Evolutionary conservation across 2,113 vertebrate species (phyloP).

Genomic region (Vulpes ferrilata): DNA sequence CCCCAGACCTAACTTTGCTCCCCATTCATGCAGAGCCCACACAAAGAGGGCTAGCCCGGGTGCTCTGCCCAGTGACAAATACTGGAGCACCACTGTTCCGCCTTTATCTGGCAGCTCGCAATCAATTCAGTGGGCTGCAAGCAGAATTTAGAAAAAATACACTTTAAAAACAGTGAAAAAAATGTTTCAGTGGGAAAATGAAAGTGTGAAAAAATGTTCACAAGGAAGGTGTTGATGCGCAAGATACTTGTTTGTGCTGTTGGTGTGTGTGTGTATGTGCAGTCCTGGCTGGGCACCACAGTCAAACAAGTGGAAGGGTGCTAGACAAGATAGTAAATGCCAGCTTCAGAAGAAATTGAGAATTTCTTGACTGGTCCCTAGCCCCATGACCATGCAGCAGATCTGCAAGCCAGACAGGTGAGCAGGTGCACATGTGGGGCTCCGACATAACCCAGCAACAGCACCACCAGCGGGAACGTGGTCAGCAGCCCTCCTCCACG

Average conservation of each 20-base stretch:
- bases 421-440: neutral
- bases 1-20: neutral
- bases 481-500: no score
- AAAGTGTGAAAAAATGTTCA: neutral
- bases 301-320: neutral
- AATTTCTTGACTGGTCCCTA: neutral
- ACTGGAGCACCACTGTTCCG: fast-evolving
- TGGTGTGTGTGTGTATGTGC: fast-evolving
- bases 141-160: neutral
- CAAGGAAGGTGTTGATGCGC: no score
- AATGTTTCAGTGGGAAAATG: neutral
- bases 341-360: neutral
- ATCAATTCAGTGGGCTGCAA: neutral
- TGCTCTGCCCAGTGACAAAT: no score
- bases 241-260: fast-evolving
- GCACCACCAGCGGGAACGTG: fast-evolving
- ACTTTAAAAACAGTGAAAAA: neutral
- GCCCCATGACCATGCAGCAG: no score
- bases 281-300: neutral
- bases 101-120: fast-evolving
- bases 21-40: fast-evolving
- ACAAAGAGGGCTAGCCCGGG: neutral
- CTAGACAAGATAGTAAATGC: neutral
- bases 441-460: fast-evolving
- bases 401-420: no score